phyloP scores from a whole-genome alignment of 2,888 invertebrate genomes.

The Spilosoma lubricipeda region DNA sequence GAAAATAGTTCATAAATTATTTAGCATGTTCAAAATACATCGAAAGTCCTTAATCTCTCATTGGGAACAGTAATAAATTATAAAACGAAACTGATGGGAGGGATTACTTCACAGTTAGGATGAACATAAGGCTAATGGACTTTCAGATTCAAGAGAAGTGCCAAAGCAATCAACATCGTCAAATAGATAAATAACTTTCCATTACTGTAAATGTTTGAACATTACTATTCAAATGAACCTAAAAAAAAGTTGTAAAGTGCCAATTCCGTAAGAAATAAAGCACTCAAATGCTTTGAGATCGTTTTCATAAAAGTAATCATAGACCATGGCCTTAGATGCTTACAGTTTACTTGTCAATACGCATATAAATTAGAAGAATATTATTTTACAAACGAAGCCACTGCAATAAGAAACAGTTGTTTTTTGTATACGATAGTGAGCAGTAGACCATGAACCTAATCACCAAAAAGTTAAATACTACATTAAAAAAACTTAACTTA shows the following conservation, averaged over 20 bases:
- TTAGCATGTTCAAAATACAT: too few species aligned
- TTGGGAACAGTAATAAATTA: neutral
- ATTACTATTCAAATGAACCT: too few species aligned
- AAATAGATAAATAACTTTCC: too few species aligned
- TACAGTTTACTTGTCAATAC: neutral
- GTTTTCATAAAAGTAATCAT: neutral
- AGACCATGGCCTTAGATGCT: neutral
- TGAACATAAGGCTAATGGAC: neutral
- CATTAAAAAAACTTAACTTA: neutral
- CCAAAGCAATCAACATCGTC: neutral
- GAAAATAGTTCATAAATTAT: too few species aligned
- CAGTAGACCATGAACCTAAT: too few species aligned
- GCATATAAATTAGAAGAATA: neutral
- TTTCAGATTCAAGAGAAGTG: neutral
- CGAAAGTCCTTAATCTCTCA: too few species aligned
- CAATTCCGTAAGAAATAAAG: neutral
- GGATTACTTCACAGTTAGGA: neutral
- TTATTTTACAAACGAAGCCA: neutral
- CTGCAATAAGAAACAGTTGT: neutral
- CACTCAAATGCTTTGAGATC: neutral
- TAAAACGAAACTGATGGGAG: neutral
- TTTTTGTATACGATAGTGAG: too few species aligned
- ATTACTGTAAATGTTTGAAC: too few species aligned
- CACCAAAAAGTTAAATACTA: neutral
- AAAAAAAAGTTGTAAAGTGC: neutral